These are phyloP conservation scores for Myopa tessellatipennis DNA, from an alignment of 2,888 invertebrate species.

Conservation along the genomic window DNA sequence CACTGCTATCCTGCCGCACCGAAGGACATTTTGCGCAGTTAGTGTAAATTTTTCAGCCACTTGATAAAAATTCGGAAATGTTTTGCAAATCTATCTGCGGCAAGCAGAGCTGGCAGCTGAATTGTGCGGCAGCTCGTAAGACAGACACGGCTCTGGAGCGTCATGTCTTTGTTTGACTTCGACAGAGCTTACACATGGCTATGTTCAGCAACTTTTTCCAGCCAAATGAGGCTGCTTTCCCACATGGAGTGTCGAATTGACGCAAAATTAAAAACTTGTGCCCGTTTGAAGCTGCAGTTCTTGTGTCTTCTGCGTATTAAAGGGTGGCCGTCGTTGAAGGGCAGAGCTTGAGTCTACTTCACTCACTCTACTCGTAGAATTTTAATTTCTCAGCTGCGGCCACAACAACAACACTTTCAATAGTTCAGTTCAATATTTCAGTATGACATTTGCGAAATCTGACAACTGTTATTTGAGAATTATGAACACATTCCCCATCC, in stretches of 20 bases:
- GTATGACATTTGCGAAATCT: slow-evolving; percentile 61
- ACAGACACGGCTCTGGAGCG: neutral
- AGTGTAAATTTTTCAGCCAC: slow-evolving; percentile 5
- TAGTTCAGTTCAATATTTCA: slow-evolving; percentile 53
- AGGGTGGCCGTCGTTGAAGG: neutral
- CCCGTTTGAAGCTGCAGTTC: slow-evolving; percentile 22
- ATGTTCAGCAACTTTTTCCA: neutral
- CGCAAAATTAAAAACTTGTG: slow-evolving; percentile 39
- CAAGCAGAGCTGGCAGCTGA: slow-evolving; percentile 2
- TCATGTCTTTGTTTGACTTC: slow-evolving; percentile 27
- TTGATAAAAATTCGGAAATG: slow-evolving; percentile 17
- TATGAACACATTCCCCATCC: slow-evolving; percentile 49
- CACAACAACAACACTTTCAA: slow-evolving; percentile 49
- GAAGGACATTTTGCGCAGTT: neutral
- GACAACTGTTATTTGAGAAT: slow-evolving; percentile 58
- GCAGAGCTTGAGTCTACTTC: neutral
- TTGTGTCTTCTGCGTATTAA: neutral
- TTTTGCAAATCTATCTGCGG: slow-evolving; percentile 5
- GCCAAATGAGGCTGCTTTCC: slow-evolving; percentile 22
- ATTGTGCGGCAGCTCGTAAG: neutral
- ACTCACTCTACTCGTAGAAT: slow-evolving; percentile 36
- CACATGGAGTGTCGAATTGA: slow-evolving; percentile 50
- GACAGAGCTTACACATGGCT: neutral
- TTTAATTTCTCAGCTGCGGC: slow-evolving; percentile 58
- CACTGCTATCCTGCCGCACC: neutral